phyloP scores from a whole-genome alignment of 2,113 vertebrate species.

The Oreochromis aureus region DNA sequence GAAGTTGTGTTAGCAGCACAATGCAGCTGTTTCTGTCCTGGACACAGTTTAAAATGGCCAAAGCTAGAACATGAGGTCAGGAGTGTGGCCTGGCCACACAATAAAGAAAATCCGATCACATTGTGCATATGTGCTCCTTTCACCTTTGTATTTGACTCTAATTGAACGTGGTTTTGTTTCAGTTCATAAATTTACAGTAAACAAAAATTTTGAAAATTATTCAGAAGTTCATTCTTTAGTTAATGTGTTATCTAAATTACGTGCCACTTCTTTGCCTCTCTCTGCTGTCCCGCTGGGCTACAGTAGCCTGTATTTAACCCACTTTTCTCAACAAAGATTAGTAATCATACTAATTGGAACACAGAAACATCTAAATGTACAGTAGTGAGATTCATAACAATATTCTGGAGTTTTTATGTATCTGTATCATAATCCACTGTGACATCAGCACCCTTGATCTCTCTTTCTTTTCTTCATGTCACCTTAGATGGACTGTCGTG shows the following conservation, averaged over 20 bases:
- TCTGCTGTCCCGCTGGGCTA: neutral
- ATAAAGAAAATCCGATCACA: neutral
- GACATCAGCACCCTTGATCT: neutral
- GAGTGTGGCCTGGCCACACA: neutral
- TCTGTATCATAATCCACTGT: neutral
- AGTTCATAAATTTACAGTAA: neutral
- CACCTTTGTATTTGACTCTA: neutral
- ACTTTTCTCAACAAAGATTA: neutral
- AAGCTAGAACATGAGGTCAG: neutral
- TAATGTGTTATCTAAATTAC: neutral
- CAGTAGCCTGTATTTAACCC: neutral
- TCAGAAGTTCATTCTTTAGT: neutral
- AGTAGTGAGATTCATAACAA: neutral
- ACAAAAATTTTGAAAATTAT: neutral
- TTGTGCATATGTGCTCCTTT: neutral
- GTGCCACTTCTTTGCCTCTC: neutral
- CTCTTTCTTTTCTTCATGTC: neutral
- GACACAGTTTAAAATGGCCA: neutral
- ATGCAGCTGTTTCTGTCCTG: neutral
- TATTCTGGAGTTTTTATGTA: neutral
- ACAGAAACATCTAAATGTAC: neutral
- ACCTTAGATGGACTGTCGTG: neutral
- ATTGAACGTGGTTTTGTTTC: neutral
- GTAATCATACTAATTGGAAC: neutral
- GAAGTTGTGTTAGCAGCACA: neutral